Conservation (phyloP, 2,888 invertebrate genomes). For the Troides aeacus region DNA sequence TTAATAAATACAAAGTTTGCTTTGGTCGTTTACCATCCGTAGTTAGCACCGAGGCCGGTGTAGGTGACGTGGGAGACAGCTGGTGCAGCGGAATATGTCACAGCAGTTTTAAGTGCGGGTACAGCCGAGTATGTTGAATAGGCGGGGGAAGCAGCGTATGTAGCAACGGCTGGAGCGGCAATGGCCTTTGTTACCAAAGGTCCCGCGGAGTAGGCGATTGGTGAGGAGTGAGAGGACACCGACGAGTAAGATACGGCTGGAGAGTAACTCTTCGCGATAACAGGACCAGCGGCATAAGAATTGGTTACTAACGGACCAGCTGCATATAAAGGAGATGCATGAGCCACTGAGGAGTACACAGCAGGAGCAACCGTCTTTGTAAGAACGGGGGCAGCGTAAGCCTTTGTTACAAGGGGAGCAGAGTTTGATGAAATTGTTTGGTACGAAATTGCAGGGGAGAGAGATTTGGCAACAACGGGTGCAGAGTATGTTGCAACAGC, state of each 20-base stretch:
- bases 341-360: conserved; percentile 33
- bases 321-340: conserved; percentile 43
- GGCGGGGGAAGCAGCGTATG: conserved; percentile 45
- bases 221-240: conserved; percentile 29
- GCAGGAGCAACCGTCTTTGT: conserved; percentile 30
- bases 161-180: conserved; percentile 28
- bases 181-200: conserved; percentile 28
- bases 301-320: conserved; percentile 40
- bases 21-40: conserved; percentile 58
- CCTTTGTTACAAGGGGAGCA: conserved; percentile 32
- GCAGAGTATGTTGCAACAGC: conserved; percentile 37
- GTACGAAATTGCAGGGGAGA: conserved; percentile 43
- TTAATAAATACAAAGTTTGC: conserved; percentile 3
- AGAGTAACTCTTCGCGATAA: conserved; percentile 37
- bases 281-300: conserved; percentile 40
- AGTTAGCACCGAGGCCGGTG: conserved; percentile 77
- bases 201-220: conserved; percentile 32
- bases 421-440: conserved; percentile 33
- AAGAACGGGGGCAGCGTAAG: conserved; percentile 28
- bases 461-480: conserved; percentile 40
- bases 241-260: conserved; percentile 35
- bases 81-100: conserved; percentile 79
- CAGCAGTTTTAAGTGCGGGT: conserved; percentile 76
- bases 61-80: conserved; percentile 83
- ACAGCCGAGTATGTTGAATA: conserved; percentile 74